These are phyloP conservation scores for Lathamus discolor DNA, from an alignment of 2,113 vertebrate genomes.

Conservation along the genomic window DNA sequence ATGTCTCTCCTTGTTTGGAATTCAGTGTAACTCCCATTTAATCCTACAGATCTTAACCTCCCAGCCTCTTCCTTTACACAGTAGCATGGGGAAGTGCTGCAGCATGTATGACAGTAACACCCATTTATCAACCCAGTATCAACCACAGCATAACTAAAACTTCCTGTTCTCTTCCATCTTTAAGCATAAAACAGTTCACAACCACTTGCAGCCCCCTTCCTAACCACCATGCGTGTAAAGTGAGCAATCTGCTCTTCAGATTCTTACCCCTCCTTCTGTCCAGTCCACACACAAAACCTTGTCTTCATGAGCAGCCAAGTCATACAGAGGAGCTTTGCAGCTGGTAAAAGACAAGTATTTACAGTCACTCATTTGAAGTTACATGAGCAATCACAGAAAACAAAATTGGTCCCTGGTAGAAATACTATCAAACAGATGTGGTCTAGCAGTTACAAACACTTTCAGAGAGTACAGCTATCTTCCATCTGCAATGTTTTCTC, in stretches of 20 bases:
- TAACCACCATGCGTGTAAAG: not conserved
- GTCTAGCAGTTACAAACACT: not conserved
- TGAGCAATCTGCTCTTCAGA: not conserved
- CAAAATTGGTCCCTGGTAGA: not conserved
- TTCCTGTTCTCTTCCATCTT: not conserved
- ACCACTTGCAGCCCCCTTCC: not conserved
- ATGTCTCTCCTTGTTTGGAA: accelerated
- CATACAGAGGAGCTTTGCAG: constrained; percentile 94
- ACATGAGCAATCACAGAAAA: not conserved
- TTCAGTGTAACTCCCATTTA: not conserved
- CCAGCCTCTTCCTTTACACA: not conserved
- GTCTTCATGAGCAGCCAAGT: constrained; percentile 95
- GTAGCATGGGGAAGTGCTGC: not conserved
- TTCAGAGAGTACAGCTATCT: not conserved
- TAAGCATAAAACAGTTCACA: not conserved
- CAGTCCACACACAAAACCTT: constrained; percentile 96
- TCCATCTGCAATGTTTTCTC: not conserved
- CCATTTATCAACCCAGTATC: not conserved
- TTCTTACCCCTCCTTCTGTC: constrained; percentile 92
- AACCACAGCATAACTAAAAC: not conserved
- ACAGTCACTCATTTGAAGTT: not conserved
- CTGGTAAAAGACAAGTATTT: constrained; percentile 67
- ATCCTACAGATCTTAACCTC: not conserved
- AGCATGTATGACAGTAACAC: not conserved
- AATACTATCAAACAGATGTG: not conserved